These are phyloP conservation scores for Craseonycteris thonglongyai DNA, from an alignment of 2,113 vertebrate species.

Conservation along the genomic window DNA sequence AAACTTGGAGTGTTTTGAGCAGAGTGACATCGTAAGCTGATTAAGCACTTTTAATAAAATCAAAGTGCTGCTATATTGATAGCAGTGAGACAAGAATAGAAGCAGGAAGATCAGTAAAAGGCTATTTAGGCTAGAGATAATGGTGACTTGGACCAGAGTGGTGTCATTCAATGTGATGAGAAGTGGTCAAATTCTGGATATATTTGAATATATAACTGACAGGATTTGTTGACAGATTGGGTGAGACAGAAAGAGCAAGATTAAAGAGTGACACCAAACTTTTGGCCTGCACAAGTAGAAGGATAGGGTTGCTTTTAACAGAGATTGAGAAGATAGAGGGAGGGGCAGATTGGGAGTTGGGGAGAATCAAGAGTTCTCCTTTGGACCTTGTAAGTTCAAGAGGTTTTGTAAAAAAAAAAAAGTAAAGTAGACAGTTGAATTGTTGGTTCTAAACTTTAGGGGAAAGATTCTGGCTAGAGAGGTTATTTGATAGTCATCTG, in stretches of 20 bases:
- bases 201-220: neutral
- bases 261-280: neutral
- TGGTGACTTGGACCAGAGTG: neutral
- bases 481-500: neutral
- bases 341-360: neutral
- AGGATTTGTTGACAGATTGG: neutral
- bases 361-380: neutral
- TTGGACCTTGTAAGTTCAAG: neutral
- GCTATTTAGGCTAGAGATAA: neutral
- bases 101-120: neutral
- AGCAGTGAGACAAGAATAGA: neutral
- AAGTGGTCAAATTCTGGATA: neutral
- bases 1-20: neutral
- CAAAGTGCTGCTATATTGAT: neutral
- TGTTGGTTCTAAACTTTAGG: neutral
- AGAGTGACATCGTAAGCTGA: neutral
- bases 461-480: neutral
- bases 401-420: neutral
- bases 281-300: neutral
- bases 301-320: neutral
- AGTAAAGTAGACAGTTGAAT: neutral
- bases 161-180: neutral
- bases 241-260: neutral
- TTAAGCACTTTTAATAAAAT: neutral
- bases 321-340: neutral